These are phyloP conservation scores for Lepus townsendii DNA, from an alignment of 2,797 vertebrate genomes.

Conservation along the genomic window DNA sequence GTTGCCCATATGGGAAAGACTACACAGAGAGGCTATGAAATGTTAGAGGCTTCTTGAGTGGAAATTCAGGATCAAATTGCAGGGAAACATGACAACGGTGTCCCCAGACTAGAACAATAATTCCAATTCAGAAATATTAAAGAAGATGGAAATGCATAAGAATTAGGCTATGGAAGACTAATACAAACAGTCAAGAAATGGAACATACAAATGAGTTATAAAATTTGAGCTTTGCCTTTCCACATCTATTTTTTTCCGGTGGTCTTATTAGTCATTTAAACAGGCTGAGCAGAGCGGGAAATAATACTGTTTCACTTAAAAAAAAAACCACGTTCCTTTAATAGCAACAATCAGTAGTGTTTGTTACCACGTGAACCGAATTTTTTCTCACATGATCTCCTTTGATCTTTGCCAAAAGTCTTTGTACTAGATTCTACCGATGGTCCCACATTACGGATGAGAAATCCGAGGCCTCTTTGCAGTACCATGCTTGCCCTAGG, in stretches of 20 bases:
- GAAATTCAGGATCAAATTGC: neutral
- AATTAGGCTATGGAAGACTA: neutral
- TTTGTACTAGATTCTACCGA: neutral
- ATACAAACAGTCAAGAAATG: conserved; percentile 16
- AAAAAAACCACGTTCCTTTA: neutral
- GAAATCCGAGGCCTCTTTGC: neutral
- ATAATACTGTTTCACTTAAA: neutral
- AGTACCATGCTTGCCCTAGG: neutral
- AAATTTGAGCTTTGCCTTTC: conserved; percentile 13
- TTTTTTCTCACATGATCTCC: neutral
- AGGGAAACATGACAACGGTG: neutral
- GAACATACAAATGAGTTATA: neutral
- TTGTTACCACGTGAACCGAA: neutral
- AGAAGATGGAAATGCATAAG: neutral
- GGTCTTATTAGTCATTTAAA: neutral
- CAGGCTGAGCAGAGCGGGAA: neutral
- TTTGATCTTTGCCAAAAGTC: neutral
- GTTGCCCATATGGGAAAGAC: fast-evolving
- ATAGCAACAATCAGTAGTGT: neutral
- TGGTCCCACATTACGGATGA: neutral
- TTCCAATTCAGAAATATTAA: conserved; percentile 31
- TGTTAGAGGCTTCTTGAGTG: neutral
- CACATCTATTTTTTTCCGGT: neutral
- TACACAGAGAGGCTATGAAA: neutral
- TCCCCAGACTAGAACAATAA: neutral